Evolutionary conservation across 1,140 invertebrate species (phyloP).

Genomic region (Neomicropteryx cornuta): DNA sequence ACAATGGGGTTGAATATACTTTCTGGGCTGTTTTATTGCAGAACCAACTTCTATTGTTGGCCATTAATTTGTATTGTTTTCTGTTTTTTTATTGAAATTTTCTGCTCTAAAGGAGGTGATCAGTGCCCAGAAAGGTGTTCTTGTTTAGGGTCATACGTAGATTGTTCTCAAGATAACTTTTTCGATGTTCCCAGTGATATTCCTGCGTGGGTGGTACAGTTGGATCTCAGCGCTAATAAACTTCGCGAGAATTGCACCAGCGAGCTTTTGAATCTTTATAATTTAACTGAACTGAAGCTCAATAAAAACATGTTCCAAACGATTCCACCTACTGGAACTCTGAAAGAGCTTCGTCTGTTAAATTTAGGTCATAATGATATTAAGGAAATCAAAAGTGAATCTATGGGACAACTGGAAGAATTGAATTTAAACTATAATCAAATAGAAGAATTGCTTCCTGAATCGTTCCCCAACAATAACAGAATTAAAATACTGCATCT

Average conservation of each 20-base stretch:
- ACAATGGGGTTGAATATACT: too few relatives aligned
- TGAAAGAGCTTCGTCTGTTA: slow-evolving; percentile 24
- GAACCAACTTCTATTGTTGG: too few relatives aligned
- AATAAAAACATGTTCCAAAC: slow-evolving; percentile 37
- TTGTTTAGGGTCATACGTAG: slow-evolving; percentile 44
- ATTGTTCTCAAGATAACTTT: slow-evolving; percentile 48
- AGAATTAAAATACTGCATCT: slow-evolving; percentile 40
- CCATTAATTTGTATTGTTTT: too few relatives aligned
- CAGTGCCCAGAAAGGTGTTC: slow-evolving; percentile 45
- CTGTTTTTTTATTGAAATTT: too few relatives aligned
- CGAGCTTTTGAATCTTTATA: slow-evolving; percentile 23
- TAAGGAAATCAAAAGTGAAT: background rate
- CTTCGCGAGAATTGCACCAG: slow-evolving; percentile 29
- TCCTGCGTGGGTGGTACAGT: slow-evolving; percentile 46
- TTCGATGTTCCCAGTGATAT: slow-evolving; percentile 40
- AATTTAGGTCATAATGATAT: slow-evolving; percentile 27
- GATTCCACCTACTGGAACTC: slow-evolving; percentile 34
- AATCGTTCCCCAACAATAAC: slow-evolving; percentile 47
- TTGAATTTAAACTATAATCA: slow-evolving; percentile 50
- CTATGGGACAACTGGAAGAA: slow-evolving; percentile 28
- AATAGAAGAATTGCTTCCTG: slow-evolving; percentile 46
- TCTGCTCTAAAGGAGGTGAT: too few relatives aligned
- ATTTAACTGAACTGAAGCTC: slow-evolving; percentile 41
- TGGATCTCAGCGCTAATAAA: slow-evolving; percentile 42
- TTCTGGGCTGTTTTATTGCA: too few relatives aligned